Base-by-base conservation (phyloP, 2,888 invertebrate species). In the Stenodema calcarata region DNA sequence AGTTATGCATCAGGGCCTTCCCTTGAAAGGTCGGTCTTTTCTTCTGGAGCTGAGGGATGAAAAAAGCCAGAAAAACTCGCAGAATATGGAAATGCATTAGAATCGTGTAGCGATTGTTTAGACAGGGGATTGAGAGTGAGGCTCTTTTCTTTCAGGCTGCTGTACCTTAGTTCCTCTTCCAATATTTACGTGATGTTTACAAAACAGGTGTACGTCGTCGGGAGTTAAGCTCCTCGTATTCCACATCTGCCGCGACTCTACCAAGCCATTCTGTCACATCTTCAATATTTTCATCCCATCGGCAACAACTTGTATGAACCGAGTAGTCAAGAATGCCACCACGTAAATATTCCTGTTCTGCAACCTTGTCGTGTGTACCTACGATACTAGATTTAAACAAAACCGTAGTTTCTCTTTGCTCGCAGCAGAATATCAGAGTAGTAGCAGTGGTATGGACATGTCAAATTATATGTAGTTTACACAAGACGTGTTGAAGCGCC, bases 181-280 rank as follows among this genome's bases (percentile, higher is more conserved):
- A 82, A 82, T 82, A 82, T 82, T 82, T 82, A 82, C 82, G 82
- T 69, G 82, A 82, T 82, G 82, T 82, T 82, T 82, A 82, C 82
- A 82, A 82, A 82, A 82, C 82, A 82, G 82, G 82, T 82, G 82
- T 82, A 82, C 69, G 50, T 54, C 78, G 69, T 27, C 78, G 80
- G 42, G 54, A 82, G 44, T 4, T 44, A 78, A 23, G 41, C 44
- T 78, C 27, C 44, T 44, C 44, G 18, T 44, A 44, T 78, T 44
- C 44, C 11, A 42, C 73, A 73, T 35, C 30, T 16, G 41, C 41
- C 7, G 41, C 35, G 35, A 73, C 62, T 69, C 69, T 69, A 23
- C 82, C 78, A 44, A n/a, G 82, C 82, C 41, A 18, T 62, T 78
- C 82, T 62, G 82, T 69, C 82, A 82, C 82, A 82, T 82, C 82